These are phyloP conservation scores for Sylvietta virens DNA, from an alignment of 2,113 vertebrate genomes.

Conservation along the genomic window DNA sequence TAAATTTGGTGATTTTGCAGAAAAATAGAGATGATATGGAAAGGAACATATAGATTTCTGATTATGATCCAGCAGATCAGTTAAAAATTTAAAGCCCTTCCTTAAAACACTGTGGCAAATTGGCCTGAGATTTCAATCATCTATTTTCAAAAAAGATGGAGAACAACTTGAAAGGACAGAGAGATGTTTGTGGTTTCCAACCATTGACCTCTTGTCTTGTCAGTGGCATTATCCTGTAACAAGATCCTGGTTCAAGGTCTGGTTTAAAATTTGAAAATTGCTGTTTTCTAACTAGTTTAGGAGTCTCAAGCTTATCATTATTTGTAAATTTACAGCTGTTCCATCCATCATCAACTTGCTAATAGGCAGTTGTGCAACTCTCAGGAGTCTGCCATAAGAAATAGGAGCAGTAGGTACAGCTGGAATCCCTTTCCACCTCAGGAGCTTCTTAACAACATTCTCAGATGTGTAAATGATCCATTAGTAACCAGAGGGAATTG, in stretches of 20 bases:
- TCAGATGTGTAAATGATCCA: conserved; percentile 77
- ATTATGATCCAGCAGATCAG: background rate
- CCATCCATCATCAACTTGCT: conserved; percentile 66
- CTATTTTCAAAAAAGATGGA: background rate
- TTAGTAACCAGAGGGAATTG: conserved; percentile 66
- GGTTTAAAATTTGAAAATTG: conserved; percentile 51
- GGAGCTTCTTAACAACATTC: conserved; percentile 71
- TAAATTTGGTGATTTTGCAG: background rate
- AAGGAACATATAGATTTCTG: background rate
- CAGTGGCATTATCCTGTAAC: conserved; percentile 32
- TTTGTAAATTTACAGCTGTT: conserved; percentile 67
- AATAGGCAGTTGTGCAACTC: conserved; percentile 70
- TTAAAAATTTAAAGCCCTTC: background rate
- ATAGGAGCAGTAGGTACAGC: conserved; percentile 64
- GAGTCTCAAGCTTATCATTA: conserved; percentile 67
- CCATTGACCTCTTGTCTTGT: conserved; percentile 38
- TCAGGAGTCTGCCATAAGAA: conserved; percentile 63
- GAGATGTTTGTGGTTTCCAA: conserved; percentile 39
- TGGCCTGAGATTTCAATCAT: conserved; percentile 1
- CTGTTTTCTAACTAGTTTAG: conserved; percentile 52
- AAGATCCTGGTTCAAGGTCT: conserved; percentile 52
- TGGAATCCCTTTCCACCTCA: conserved; percentile 67
- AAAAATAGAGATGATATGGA: background rate
- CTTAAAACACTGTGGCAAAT: background rate
- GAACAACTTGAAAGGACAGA: conserved; percentile 8